Evolutionary conservation across 2,113 vertebrate genomes (phyloP).

Genomic region (Bombycilla garrulus): DNA sequence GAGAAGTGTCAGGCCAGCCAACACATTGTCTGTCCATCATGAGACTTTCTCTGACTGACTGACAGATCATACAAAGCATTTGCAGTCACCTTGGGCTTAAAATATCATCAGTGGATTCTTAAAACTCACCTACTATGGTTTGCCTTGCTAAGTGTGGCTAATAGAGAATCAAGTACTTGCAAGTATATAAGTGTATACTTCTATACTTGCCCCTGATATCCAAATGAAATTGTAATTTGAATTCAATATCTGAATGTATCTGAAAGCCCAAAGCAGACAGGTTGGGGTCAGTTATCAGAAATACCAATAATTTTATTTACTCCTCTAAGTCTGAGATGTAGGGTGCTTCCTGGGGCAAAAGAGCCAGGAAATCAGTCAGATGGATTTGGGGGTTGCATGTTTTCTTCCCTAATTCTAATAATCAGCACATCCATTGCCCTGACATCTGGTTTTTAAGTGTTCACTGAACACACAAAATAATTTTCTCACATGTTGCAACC

Average conservation of each 20-base stretch:
- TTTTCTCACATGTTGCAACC: neutral
- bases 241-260: neutral
- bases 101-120: neutral
- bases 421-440: neutral
- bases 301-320: neutral
- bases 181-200: neutral
- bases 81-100: neutral
- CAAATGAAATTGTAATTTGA: neutral
- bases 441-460: neutral
- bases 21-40: slow-evolving; percentile 38
- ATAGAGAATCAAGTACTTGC: neutral
- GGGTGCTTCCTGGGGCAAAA: neutral
- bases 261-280: neutral
- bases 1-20: slow-evolving; percentile 60
- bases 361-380: neutral
- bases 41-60: slow-evolving; percentile 20
- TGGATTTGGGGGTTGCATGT: neutral
- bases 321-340: neutral
- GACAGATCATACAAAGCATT: slow-evolving; percentile 14
- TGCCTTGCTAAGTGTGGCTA: neutral
- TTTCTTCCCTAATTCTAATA: neutral
- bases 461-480: neutral
- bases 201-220: neutral
- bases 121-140: neutral
- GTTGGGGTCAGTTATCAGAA: neutral